Base-by-base conservation (phyloP, 2,113 vertebrate species). In the Calypte anna region DNA sequence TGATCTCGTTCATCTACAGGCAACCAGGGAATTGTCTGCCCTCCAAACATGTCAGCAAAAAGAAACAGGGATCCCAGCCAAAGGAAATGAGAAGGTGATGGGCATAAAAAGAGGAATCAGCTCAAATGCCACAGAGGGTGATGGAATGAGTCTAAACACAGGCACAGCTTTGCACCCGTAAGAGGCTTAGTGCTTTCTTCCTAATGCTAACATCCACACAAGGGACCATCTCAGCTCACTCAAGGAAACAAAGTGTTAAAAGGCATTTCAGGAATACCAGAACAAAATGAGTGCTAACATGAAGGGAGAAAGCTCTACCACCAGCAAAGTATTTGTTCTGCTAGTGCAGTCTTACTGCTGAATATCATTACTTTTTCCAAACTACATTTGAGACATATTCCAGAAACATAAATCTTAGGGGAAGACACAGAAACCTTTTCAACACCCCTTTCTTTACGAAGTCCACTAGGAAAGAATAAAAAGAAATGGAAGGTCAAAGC, bases 81-180 rank as follows among this genome's bases (percentile, higher is more conserved):
- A 90, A 94, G 92, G 93, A 96, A 96, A 88, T 95, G 82, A 95
- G 86, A 92, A 84, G 53, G 67, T 88, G 87, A 93, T 67, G 94
- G 94, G 89, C 91, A 93, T 79, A 57, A 72, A 89, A 79, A 90
- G 51, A 83, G 22, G 50, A 66, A 93, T 82, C 73, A 33, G 16
- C 70, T 96, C 59, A 72, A 83, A 79, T 91, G 58, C 93, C 82
- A 78, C 24, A 54, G 91, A 96, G 74, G 57, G 82, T 93, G 95
- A 93, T 85, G 53, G 70, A 94, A 82, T 77, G 40, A 88, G 8
- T 63, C 58, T 91, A 91, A 97, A 90, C 43, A 58, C 82, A 73
- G 82, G 55, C 36, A 61, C 19, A 70, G 64, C 54, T 93, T 90
- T 93, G 40, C 72, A 68, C 36, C 72, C 1, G 0, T 83, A 93